These are phyloP conservation scores for Polietes domitor DNA, from an alignment of 2,888 invertebrate genomes.

Conservation along the genomic window DNA sequence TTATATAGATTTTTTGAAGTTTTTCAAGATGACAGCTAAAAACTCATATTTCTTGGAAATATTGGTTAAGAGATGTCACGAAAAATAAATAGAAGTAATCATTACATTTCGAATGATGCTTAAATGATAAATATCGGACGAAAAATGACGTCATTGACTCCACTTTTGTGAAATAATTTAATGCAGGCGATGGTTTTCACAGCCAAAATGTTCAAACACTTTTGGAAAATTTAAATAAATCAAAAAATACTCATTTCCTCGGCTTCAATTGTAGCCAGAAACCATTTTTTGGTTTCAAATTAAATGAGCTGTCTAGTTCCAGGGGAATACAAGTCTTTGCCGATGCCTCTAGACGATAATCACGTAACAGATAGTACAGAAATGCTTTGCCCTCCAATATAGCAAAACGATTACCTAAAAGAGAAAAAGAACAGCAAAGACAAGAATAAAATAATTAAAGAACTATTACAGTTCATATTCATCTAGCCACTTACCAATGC, in stretches of 20 bases:
- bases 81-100: no score
- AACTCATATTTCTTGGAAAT: no score
- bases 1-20: no score
- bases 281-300: conserved; percentile 66
- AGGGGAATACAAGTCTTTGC: conserved; percentile 69
- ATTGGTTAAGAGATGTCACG: no score
- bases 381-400: conserved; percentile 71
- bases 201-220: no score
- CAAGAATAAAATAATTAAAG: conserved; percentile 74
- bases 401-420: conserved; percentile 69
- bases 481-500: conserved; percentile 81
- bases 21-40: no score
- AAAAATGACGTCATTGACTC: no score
- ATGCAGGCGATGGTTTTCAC: no score
- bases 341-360: conserved; percentile 69
- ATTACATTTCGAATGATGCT: no score
- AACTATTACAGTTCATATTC: background rate
- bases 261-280: conserved; percentile 67
- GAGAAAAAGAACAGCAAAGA: conserved; percentile 82
- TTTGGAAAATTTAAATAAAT: no score
- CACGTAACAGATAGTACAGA: conserved; percentile 69
- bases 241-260: conserved; percentile 33
- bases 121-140: no score
- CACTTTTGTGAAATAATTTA: no score
- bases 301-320: conserved; percentile 64